Conservation (phyloP, 1,140 invertebrate genomes). For the Atta colombica region DNA sequence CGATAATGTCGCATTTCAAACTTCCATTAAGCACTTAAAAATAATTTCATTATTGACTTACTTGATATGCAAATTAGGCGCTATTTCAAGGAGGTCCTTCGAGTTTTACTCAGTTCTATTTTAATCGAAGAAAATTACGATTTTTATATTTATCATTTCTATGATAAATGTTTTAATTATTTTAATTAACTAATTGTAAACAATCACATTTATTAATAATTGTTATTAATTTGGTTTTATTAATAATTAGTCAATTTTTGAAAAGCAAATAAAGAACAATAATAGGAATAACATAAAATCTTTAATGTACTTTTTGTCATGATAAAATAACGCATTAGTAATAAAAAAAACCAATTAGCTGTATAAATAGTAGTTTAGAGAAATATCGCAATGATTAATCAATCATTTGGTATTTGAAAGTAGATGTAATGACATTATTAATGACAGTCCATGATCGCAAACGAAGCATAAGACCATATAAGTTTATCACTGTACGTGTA, state of each 20-base stretch:
- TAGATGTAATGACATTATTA: constrained; percentile 24
- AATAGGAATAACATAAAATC: neutral
- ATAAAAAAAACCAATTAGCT: neutral
- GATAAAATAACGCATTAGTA: neutral
- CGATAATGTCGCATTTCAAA: constrained; percentile 82
- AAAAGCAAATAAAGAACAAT: neutral
- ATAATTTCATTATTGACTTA: constrained; percentile 79
- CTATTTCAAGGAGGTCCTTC: constrained; percentile 55
- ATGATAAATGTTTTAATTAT: neutral
- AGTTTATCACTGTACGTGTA: constrained; percentile 72
- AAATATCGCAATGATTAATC: constrained; percentile 45
- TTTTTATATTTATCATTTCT: neutral
- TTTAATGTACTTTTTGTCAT: neutral
- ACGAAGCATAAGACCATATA: constrained; percentile 72
- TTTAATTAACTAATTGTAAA: neutral
- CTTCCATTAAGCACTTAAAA: constrained; percentile 83
- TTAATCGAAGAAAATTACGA: neutral
- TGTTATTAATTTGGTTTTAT: neutral
- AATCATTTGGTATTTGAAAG: constrained; percentile 31
- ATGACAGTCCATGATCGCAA: constrained; percentile 74
- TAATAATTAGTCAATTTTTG: neutral
- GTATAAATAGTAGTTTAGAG: neutral
- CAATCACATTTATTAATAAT: constrained; percentile 7
- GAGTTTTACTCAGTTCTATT: neutral
- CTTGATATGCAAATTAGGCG: constrained; percentile 77